phyloP scores from a whole-genome alignment of 2,113 vertebrate genomes.

The Columba livia region DNA sequence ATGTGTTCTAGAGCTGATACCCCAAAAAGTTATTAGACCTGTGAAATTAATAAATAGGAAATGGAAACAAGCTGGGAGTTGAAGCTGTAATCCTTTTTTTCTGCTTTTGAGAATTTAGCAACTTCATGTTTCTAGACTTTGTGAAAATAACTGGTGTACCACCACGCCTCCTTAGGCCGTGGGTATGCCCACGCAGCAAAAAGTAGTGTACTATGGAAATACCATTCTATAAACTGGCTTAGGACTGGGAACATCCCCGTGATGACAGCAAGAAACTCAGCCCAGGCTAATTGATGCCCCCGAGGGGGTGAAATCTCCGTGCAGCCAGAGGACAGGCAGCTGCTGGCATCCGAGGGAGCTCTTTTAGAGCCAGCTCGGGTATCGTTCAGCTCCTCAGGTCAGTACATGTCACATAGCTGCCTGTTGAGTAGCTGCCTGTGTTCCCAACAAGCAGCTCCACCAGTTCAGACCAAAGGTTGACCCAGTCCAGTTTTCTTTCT shows the following conservation, averaged over 20 bases:
- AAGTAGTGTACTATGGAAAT: not conserved
- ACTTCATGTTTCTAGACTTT: not conserved
- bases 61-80: not conserved
- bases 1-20: not conserved
- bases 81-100: not conserved
- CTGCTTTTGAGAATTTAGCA: not conserved
- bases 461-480: not conserved
- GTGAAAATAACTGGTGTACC: rapidly evolving
- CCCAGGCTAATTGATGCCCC: not conserved
- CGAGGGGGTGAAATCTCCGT: not conserved
- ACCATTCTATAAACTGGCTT: not conserved
- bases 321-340: not conserved
- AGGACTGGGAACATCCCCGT: not conserved
- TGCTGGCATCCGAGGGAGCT: not conserved
- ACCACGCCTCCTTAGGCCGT: not conserved
- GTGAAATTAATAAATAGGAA: not conserved
- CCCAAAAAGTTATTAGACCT: not conserved
- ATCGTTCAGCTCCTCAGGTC: not conserved
- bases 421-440: not conserved
- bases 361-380: not conserved
- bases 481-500: not conserved
- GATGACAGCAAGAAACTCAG: conserved; percentile 26
- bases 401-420: not conserved
- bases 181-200: not conserved
- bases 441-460: not conserved